These are phyloP conservation scores for Bergia puertoricense DNA, from an alignment of 92 coral and sea anemone species.

Conservation along the genomic window DNA sequence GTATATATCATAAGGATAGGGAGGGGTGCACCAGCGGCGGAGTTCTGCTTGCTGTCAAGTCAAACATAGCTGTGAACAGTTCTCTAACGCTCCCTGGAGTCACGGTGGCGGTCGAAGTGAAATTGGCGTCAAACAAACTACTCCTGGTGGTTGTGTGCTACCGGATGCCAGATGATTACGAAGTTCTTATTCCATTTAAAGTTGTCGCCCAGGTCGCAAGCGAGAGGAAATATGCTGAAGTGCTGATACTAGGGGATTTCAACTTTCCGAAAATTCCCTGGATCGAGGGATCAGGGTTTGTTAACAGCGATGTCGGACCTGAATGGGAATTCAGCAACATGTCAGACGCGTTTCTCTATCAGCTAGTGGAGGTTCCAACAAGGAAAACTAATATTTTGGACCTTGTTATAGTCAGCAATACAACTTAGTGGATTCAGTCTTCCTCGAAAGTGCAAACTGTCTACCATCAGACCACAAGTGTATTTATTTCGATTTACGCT, in stretches of 20 bases:
- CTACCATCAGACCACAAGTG: neutral
- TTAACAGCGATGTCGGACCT: neutral
- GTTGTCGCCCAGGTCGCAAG: neutral
- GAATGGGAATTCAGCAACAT: neutral
- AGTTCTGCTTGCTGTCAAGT: neutral
- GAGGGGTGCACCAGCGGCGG: neutral
- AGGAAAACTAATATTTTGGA: neutral
- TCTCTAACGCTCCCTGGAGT: neutral
- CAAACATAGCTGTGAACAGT: neutral
- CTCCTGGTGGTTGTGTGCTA: neutral
- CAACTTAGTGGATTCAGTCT: neutral
- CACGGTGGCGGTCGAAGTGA: neutral
- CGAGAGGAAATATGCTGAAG: neutral
- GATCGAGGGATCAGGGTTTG: neutral
- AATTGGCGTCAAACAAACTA: neutral
- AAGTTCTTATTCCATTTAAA: neutral
- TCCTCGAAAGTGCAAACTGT: neutral
- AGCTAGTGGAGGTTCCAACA: neutral
- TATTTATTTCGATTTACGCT: neutral
- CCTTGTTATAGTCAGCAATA: neutral
- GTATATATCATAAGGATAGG: neutral
- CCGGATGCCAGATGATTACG: neutral
- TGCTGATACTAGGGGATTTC: neutral
- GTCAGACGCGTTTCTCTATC: neutral
- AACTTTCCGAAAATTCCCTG: neutral